phyloP scores from a whole-genome alignment of 2,113 vertebrate genomes.

The Clupea harengus region DNA sequence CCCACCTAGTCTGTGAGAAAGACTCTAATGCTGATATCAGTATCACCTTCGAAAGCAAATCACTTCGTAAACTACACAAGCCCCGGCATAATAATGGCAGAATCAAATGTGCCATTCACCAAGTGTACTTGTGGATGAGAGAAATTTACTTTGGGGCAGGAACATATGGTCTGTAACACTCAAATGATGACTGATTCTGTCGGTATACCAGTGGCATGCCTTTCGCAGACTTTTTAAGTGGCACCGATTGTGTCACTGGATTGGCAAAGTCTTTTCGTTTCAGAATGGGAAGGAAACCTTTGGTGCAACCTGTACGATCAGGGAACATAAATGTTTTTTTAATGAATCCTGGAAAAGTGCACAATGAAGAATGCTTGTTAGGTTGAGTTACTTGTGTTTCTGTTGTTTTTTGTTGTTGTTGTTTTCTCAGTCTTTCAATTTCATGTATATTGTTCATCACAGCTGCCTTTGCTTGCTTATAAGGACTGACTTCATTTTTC shows the following conservation, averaged over 20 bases:
- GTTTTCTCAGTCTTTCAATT: background rate
- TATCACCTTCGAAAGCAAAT: background rate
- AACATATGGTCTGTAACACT: background rate
- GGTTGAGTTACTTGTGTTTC: background rate
- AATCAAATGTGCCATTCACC: slow-evolving; percentile 6
- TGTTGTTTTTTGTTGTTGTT: background rate
- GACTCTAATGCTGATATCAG: background rate
- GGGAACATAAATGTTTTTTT: background rate
- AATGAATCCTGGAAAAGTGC: background rate
- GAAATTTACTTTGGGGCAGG: background rate
- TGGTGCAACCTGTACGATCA: background rate
- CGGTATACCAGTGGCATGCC: background rate
- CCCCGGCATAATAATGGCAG: background rate
- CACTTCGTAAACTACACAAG: background rate
- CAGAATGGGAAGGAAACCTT: background rate
- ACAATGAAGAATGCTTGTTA: slow-evolving; percentile 1
- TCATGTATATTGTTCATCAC: slow-evolving; percentile 41
- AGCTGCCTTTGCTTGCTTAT: slow-evolving; percentile 47
- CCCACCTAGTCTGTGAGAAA: background rate
- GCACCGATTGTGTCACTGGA: background rate
- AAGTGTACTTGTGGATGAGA: background rate
- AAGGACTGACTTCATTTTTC: slow-evolving; percentile 26
- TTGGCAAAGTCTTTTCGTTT: background rate
- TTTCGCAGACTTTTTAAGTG: background rate
- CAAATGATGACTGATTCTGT: background rate